Evolutionary conservation across 2,888 invertebrate species (phyloP).

Genomic region (Ommatoiulus sabulosus): DNA sequence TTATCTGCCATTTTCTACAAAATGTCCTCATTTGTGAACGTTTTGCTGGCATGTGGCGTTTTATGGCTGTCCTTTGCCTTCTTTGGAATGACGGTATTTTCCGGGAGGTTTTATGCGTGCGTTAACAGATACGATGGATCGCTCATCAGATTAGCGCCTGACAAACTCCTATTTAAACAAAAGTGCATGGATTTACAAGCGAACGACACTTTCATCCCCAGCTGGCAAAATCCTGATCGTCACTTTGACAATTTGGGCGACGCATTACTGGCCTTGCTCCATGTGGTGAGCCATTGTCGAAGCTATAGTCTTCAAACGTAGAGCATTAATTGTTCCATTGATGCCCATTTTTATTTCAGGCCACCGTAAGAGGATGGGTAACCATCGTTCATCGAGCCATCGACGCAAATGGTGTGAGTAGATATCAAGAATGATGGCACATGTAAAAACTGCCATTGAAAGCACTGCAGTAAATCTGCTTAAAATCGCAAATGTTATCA

Average conservation of each 20-base stretch:
- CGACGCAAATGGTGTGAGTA: not conserved
- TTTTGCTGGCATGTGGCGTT: not conserved
- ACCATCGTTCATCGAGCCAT: not conserved
- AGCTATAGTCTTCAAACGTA: not conserved
- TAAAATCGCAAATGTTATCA: no score
- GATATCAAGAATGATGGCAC: not conserved
- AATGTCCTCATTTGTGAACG: not conserved
- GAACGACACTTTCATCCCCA: not conserved
- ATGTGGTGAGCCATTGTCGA: not conserved
- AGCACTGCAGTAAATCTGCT: no score
- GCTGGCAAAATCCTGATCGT: not conserved
- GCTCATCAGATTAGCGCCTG: no score
- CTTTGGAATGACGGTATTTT: not conserved
- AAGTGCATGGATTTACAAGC: not conserved
- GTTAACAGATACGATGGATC: no score
- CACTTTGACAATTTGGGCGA: conserved; percentile 34
- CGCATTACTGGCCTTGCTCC: conserved; percentile 38
- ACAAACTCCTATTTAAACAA: no score
- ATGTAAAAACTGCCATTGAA: no score
- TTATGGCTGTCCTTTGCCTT: conserved; percentile 49
- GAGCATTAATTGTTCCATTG: not conserved
- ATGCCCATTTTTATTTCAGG: not conserved
- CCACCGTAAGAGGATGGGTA: not conserved
- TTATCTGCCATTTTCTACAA: conserved; percentile 22
- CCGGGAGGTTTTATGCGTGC: not conserved